A percentile compares a stretch with the other conserved stretches of the same genome.
Evolutionary conservation across 2,113 vertebrate genomes (phyloP).

Genomic region (Trogon surrucura): DNA sequence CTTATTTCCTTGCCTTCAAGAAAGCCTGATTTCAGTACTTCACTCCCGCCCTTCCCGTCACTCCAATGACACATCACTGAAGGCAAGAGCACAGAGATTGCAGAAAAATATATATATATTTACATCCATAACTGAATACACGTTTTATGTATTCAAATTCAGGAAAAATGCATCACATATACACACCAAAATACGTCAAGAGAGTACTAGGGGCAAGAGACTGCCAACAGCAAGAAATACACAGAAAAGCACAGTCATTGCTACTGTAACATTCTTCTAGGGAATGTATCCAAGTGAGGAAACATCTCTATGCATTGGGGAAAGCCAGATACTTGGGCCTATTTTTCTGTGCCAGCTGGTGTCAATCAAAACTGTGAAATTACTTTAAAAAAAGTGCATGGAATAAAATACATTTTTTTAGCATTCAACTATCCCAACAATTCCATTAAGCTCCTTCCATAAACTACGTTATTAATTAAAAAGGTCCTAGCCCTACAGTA

Average conservation of each 20-base stretch:
- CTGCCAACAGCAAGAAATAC: constrained; percentile 42
- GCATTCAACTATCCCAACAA: neutral
- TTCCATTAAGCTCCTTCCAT: neutral
- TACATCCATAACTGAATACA: constrained; percentile 50
- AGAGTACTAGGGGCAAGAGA: constrained; percentile 27
- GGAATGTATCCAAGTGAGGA: neutral
- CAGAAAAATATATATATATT: constrained; percentile 25
- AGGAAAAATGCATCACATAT: constrained; percentile 42
- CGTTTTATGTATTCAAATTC: constrained; percentile 1
- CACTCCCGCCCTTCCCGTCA: neutral
- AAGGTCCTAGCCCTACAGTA: constrained; percentile 17
- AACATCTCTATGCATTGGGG: neutral
- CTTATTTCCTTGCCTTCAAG: constrained; percentile 55
- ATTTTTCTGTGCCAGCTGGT: neutral
- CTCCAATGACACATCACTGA: constrained; percentile 16
- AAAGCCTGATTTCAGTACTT: neutral
- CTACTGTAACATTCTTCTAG: constrained; percentile 30
- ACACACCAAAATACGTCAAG: constrained; percentile 45
- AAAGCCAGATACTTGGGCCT: neutral
- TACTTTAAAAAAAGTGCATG: neutral
- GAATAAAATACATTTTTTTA: neutral
- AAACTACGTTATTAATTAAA: constrained; percentile 20
- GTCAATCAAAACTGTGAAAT: neutral
- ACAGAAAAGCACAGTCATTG: constrained; percentile 40
- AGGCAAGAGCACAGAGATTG: constrained; percentile 50